Conservation (phyloP, 1,140 invertebrate species). For the Cydia splendana region DNA sequence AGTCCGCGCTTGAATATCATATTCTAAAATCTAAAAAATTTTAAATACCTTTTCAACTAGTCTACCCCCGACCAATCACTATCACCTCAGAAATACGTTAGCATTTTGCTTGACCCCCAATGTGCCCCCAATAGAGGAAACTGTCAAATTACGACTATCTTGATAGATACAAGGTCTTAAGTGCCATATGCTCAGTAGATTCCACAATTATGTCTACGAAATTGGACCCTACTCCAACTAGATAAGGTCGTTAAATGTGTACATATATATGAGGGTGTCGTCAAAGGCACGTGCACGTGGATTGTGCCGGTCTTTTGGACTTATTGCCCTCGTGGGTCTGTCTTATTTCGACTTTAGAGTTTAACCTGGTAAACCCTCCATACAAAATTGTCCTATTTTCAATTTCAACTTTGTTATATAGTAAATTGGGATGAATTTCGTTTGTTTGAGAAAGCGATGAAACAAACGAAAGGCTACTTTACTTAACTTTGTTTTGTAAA, state of each 20-base stretch:
- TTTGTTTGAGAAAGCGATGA: too few relatives aligned
- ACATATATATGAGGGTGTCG: neutral
- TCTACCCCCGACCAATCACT: too few relatives aligned
- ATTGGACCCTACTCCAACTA: neutral
- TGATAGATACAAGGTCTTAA: neutral
- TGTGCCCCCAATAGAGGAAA: neutral
- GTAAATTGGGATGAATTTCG: too few relatives aligned
- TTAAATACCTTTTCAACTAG: too few relatives aligned
- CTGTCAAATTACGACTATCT: neutral
- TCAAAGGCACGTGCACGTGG: neutral
- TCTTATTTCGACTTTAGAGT: neutral
- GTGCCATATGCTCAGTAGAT: neutral
- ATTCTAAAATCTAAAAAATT: too few relatives aligned
- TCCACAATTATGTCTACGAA: neutral
- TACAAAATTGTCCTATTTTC: too few relatives aligned
- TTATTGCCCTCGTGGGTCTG: slow-evolving; percentile 6
- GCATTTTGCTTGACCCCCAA: neutral
- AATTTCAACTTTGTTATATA: too few relatives aligned
- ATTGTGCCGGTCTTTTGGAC: neutral
- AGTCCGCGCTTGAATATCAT: too few relatives aligned
- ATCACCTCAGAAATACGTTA: too few relatives aligned
- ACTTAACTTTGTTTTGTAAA: too few relatives aligned
- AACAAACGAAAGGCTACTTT: too few relatives aligned
- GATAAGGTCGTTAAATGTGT: neutral
- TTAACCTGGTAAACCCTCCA: too few relatives aligned